phyloP scores from a whole-genome alignment of 2,113 vertebrate species.

The Orthonyx spaldingii region DNA sequence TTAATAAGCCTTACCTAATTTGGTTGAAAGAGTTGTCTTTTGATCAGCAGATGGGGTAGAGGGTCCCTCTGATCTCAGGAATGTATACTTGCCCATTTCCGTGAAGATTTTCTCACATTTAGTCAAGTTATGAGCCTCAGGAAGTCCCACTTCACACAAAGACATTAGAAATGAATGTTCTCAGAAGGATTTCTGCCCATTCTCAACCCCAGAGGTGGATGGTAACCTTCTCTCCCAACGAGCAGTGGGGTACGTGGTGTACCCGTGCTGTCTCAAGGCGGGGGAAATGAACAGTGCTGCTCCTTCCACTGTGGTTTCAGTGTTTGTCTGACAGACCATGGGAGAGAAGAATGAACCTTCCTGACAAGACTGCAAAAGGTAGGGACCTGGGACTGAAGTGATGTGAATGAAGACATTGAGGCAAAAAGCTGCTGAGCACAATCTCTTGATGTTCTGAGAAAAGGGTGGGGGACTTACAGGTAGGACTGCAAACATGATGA shows the following conservation, averaged over 20 bases:
- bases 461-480: not conserved
- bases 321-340: not conserved
- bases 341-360: not conserved
- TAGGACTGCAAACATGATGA: not conserved
- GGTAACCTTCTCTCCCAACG: fast-evolving
- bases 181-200: not conserved
- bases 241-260: fast-evolving
- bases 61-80: not conserved
- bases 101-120: not conserved
- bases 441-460: not conserved
- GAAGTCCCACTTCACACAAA: not conserved
- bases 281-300: not conserved
- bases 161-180: not conserved
- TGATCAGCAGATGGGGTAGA: not conserved
- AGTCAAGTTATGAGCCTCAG: not conserved
- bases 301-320: not conserved
- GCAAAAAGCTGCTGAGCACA: not conserved
- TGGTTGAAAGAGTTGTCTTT: not conserved
- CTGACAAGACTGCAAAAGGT: not conserved
- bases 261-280: fast-evolving
- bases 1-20: not conserved
- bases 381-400: not conserved
- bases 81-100: not conserved
- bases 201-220: not conserved
- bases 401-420: not conserved